Conservation (phyloP, 2,113 vertebrate genomes). For the Rostratula benghalensis region DNA sequence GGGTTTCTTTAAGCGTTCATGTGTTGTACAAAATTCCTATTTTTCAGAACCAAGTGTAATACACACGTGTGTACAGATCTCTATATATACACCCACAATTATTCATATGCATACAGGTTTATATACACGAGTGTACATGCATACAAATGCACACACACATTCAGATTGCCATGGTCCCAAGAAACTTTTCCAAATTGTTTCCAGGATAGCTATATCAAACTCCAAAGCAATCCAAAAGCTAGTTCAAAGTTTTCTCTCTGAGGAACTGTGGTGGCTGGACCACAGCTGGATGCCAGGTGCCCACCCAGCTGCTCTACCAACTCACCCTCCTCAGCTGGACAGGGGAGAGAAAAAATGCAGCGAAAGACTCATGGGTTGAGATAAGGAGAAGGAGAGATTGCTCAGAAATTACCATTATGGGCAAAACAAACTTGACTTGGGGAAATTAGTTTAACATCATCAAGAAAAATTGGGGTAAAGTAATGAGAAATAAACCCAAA, state of each 20-base stretch:
- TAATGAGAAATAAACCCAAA: not conserved
- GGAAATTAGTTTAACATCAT: not conserved
- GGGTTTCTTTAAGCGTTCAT: not conserved
- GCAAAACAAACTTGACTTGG: not conserved
- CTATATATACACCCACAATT: not conserved
- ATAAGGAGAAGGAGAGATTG: not conserved
- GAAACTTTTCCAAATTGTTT: not conserved
- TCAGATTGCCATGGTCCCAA: not conserved
- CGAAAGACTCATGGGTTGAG: not conserved
- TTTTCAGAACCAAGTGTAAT: not conserved
- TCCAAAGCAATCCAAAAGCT: not conserved
- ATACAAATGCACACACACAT: not conserved
- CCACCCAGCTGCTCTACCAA: not conserved
- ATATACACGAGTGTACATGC: rapidly evolving
- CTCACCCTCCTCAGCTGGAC: not conserved
- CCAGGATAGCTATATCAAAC: not conserved
- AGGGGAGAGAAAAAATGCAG: not conserved
- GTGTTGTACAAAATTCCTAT: not conserved
- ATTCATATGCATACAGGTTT: not conserved
- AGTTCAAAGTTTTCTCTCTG: not conserved
- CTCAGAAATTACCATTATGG: not conserved
- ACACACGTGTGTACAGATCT: not conserved
- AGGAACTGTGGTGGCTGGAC: not conserved
- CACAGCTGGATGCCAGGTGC: not conserved
- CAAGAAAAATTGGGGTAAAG: not conserved